These are phyloP conservation scores for Arion vulgaris DNA, from an alignment of 1,140 invertebrate species.

Conservation along the genomic window DNA sequence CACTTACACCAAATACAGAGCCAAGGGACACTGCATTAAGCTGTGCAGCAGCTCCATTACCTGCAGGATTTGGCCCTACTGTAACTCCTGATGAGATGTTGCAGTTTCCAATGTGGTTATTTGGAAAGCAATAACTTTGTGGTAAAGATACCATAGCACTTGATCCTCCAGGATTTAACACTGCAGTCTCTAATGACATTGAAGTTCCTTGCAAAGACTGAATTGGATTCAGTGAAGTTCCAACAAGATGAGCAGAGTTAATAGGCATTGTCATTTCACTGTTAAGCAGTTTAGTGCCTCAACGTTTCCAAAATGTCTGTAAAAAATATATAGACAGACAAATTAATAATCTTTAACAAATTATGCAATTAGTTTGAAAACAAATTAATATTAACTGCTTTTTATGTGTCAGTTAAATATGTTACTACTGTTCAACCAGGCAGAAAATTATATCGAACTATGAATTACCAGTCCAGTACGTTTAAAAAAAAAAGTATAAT, in stretches of 20 bases:
- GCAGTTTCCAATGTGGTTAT: conserved; percentile 24
- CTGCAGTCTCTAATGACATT: conserved; percentile 6
- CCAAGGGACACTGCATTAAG: conserved; percentile 26
- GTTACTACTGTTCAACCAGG: too few species aligned
- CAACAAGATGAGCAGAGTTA: conserved; percentile 16
- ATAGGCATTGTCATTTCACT: conserved; percentile 23
- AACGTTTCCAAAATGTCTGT: background rate
- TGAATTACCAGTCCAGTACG: too few species aligned
- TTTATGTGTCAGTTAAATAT: too few species aligned
- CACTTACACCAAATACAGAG: conserved; percentile 20
- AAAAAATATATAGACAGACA: too few species aligned
- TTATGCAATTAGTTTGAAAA: too few species aligned
- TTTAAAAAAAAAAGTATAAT: too few species aligned
- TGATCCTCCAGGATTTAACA: conserved; percentile 24
- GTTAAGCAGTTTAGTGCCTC: background rate
- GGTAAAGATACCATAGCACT: conserved; percentile 39
- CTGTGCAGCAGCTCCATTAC: conserved; percentile 18
- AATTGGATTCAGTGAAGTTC: background rate
- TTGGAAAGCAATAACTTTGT: conserved; percentile 44
- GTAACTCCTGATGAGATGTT: conserved; percentile 39
- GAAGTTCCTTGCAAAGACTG: background rate
- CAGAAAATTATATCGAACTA: too few species aligned
- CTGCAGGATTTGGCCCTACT: conserved; percentile 24
- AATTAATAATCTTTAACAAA: too few species aligned
- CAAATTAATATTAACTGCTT: too few species aligned